Conservation (phyloP, 2,797 vertebrate species). For the Tiaroga cobitis region DNA sequence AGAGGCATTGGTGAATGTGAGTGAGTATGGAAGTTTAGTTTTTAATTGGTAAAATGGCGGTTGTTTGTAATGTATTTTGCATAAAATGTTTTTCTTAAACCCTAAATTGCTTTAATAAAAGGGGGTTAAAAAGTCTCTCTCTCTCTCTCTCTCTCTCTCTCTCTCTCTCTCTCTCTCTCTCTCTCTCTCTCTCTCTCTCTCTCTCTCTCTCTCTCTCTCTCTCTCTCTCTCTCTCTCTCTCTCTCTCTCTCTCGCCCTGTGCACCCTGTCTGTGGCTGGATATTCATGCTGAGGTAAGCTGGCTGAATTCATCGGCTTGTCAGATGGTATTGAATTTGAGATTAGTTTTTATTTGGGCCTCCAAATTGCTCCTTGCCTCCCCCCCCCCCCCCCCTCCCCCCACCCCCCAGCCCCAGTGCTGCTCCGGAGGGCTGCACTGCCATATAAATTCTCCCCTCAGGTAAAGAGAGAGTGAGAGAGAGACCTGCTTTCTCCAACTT, state of each 20-base stretch:
- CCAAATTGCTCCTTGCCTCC: conserved; percentile 75
- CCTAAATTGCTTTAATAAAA: too few relatives aligned
- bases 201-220: background rate
- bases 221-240: background rate
- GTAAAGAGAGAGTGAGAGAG: conserved; percentile 63
- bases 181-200: background rate
- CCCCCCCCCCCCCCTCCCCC: conserved; percentile 45
- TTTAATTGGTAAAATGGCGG: too few relatives aligned
- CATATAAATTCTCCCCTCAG: conserved; percentile 70
- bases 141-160: too few relatives aligned
- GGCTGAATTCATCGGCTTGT: conserved; percentile 90
- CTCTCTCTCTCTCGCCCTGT: conserved; percentile 66
- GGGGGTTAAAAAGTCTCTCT: too few relatives aligned
- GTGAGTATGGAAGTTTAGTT: too few relatives aligned
- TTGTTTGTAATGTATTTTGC: too few relatives aligned
- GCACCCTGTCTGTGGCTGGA: conserved; percentile 82
- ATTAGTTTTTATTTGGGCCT: conserved; percentile 91
- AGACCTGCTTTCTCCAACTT: conserved; percentile 57
- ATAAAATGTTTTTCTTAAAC: too few relatives aligned
- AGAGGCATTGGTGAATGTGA: too few relatives aligned
- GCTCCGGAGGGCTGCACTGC: conserved; percentile 29
- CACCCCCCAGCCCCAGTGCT: conserved; percentile 60
- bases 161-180: background rate
- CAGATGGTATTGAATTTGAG: conserved; percentile 92
- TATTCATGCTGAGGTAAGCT: conserved; percentile 95